Evolutionary conservation across 2,113 vertebrate genomes (phyloP), one percentile per base, ranked within the genome.

Genomic region (Tursiops truncatus): DNA sequence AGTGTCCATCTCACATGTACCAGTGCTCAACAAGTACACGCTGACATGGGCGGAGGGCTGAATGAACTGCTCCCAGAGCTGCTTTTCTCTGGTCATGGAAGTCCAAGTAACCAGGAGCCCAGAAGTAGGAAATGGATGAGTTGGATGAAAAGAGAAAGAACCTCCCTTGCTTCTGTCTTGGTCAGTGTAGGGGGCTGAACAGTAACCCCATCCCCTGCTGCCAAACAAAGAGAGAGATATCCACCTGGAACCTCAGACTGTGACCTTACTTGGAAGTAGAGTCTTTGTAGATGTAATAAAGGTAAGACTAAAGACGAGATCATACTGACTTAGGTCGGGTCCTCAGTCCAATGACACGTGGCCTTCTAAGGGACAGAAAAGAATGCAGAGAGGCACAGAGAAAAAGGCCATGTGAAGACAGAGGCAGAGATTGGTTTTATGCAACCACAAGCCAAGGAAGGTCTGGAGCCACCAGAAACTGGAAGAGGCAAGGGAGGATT

Each of bases 301-400:
- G 38, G 68, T 44, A 67, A 81, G 17, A 26, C 58, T 15, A 2
- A 26, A 50, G 62, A 89, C n/a, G 47, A 83, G 36, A 65, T 79
- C 90, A 41, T 33, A 31, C 33, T 67, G 33, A 74, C 33, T 77
- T 53, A 60, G 28, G 25, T 6, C 23, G 26, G 23, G 56, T 20
- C 47, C 70, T n/a, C 41, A 87, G 50, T 77, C 53, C 44, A 77
- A 17, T 17, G 28, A 44, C 9, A 38, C 18, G 0, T 15, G 65
- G 80, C 70, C 83, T 89, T 68, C 12, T 5, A 53, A 91, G 50
- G 84, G 38, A 65, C 65, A 84, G 63, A 36, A 88, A 91, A 80
- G 44, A 65, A 73, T 47, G 25, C 18, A 38, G 3, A 60, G 41
- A 21, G 38, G 56, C 12, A 47, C 8, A 25, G 25, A 87, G 81